Conservation (phyloP, 2,888 invertebrate genomes). For the Acholoe squamosa region DNA sequence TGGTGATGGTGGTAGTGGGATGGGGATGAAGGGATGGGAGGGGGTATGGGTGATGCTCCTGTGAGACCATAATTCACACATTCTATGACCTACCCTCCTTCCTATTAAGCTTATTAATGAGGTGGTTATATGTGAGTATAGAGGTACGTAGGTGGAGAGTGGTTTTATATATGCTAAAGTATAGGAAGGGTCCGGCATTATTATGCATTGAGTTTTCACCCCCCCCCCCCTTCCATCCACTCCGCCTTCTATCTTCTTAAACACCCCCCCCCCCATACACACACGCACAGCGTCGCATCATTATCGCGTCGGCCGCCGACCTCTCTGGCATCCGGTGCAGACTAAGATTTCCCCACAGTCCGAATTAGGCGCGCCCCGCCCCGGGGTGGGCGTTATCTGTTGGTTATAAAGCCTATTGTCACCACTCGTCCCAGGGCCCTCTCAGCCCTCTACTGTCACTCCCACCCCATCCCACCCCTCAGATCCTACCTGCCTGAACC, state of each 20-base stretch:
- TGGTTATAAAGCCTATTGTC: slow-evolving; percentile 62
- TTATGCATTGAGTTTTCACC: too few species aligned
- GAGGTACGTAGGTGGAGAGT: too few species aligned
- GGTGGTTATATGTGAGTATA: too few species aligned
- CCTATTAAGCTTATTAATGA: too few species aligned
- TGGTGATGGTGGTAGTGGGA: not conserved
- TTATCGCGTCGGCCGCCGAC: slow-evolving; percentile 6
- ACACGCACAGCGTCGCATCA: slow-evolving; percentile 4
- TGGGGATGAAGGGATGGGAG: not conserved
- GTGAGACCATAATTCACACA: too few species aligned
- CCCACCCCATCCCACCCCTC: not conserved
- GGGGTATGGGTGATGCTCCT: too few species aligned
- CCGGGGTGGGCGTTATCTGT: slow-evolving; percentile 39
- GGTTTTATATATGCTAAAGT: too few species aligned
- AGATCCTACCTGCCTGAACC: not conserved
- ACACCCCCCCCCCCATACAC: not conserved
- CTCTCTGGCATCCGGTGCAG: not conserved
- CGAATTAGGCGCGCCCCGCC: slow-evolving; percentile 41
- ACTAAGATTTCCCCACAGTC: slow-evolving; percentile 60
- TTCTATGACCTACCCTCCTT: too few species aligned
- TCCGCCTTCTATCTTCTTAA: too few species aligned
- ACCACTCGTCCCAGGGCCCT: not conserved
- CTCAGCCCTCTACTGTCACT: not conserved
- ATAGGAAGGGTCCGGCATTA: too few species aligned
- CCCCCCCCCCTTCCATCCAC: slow-evolving; percentile 19